Base-by-base conservation (phyloP, 2,797 vertebrate genomes). In the Triplophysa bombifrons region DNA sequence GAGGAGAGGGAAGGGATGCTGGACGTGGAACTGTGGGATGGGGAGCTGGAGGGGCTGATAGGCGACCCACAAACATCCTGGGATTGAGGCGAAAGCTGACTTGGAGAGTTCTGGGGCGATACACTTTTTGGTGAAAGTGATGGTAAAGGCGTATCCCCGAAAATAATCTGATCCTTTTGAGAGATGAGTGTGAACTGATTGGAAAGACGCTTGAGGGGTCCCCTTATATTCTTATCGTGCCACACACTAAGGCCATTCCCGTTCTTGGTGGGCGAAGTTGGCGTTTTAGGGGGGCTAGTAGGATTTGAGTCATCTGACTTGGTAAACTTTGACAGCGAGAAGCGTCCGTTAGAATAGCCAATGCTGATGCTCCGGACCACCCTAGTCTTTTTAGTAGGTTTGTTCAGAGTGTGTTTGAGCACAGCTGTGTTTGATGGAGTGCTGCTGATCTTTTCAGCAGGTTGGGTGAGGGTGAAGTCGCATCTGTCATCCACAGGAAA, bases 401-500 rank as follows among this genome's bases (percentile, higher is more conserved):
- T 93, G 87, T 92, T 86, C 58, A 92, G 78, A 51, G 93, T 85
- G 19, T 92, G 94, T 64, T 92, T 91, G 22, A 91, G 82, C 27
- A 85, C 77, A 44, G 88, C 69, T 2, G 78, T 84, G 0, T 82
- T 86, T 74, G 78, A 74, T 50, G 84, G 87, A 10, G 89, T 79
- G 4, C 88, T 60, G 14, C 88, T 22, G 70, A 92, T 84, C 56
- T 79, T 87, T 77, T 91, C 91, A 3, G 89, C 86, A 2, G 90
- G 88, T 81, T 93, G 93, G 41, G 86, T 90, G 61, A 90, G 68
- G 11, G 91, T 86, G 67, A 93, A 90, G 12, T 85, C 64, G 19
- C 90, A 88, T 50, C 83, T 89, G 79, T 95, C 95, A 82, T 95
- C 95, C 85, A 91, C 87, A 0, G 96, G 94, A 44, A 95, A 95